Conservation (phyloP, 2,113 vertebrate genomes). For the Larimichthys polyactis region DNA sequence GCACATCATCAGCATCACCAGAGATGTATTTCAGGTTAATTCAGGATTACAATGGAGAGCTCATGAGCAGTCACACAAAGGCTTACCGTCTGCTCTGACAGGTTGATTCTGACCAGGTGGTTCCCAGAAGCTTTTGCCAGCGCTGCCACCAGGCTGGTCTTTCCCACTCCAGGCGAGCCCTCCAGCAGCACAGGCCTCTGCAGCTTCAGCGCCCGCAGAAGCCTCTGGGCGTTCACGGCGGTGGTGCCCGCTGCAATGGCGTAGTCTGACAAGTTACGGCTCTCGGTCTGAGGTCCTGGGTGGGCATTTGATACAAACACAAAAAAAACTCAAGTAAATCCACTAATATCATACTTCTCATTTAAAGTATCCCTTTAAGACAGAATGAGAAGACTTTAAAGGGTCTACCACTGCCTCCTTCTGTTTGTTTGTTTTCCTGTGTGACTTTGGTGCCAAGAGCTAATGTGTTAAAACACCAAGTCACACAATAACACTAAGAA, state of each 20-base stretch:
- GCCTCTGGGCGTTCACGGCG: slow-evolving; percentile 92
- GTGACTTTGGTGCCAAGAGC: no score
- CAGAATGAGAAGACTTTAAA: no score
- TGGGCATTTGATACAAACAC: not conserved
- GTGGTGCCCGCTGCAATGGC: slow-evolving; percentile 93
- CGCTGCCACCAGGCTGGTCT: slow-evolving; percentile 95
- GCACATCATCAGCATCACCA: not conserved
- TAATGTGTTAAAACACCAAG: no score
- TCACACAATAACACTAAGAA: no score
- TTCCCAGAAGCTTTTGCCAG: slow-evolving; percentile 96
- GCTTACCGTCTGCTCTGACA: slow-evolving; percentile 96
- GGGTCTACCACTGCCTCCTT: no score
- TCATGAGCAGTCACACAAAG: not conserved
- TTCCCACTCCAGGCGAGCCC: slow-evolving; percentile 97
- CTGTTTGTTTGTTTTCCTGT: no score
- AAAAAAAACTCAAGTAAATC: not conserved
- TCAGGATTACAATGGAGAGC: no score
- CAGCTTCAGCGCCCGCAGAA: slow-evolving; percentile 93
- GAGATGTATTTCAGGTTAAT: not conserved
- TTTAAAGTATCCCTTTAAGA: no score
- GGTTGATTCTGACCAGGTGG: slow-evolving; percentile 94
- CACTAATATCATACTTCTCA: no score
- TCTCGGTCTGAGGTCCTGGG: slow-evolving; percentile 86
- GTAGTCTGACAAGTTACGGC: slow-evolving; percentile 86
- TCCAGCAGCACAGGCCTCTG: slow-evolving; percentile 94